A percentile compares a stretch with the other conserved stretches of the same genome.
phyloP scores from a whole-genome alignment of 2,888 invertebrate genomes.

The Tyria jacobaeae region DNA sequence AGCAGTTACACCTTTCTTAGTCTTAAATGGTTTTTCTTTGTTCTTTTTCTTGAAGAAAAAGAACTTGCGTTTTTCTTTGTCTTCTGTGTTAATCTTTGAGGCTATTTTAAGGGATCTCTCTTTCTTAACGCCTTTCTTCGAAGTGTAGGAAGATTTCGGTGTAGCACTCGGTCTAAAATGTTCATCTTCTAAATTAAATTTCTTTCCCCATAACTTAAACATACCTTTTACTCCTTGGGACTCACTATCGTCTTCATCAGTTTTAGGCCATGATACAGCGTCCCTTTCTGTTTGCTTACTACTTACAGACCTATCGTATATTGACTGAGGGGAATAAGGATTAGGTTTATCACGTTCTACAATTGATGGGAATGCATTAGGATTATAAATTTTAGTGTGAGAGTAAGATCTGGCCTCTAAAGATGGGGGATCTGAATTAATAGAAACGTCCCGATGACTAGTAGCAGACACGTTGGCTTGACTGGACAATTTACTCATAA shows the following conservation, averaged over 20 bases:
- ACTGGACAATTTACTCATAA: slow-evolving; percentile 48
- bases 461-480: slow-evolving; percentile 38
- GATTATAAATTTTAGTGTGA: slow-evolving; percentile 59
- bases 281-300: slow-evolving; percentile 25
- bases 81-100: slow-evolving; percentile 53
- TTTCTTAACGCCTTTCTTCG: slow-evolving; percentile 41
- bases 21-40: slow-evolving; percentile 46
- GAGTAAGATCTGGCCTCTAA: slow-evolving; percentile 68
- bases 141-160: slow-evolving; percentile 37
- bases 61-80: slow-evolving; percentile 57
- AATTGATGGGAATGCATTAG: slow-evolving; percentile 27
- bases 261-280: slow-evolving; percentile 44
- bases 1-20: slow-evolving; percentile 67
- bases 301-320: slow-evolving; percentile 38
- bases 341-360: slow-evolving; percentile 13
- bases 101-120: slow-evolving; percentile 18
- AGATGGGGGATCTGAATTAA: slow-evolving; percentile 74
- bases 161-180: slow-evolving; percentile 40
- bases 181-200: slow-evolving; percentile 70
- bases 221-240: slow-evolving; percentile 68
- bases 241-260: slow-evolving; percentile 56
- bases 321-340: slow-evolving; percentile 34
- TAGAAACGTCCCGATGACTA: slow-evolving; percentile 68
- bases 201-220: slow-evolving; percentile 77
- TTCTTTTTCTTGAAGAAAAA: slow-evolving; percentile 71